Percentiles rank a stretch among this genome's conserved stretches.
These are phyloP conservation scores for Apodemus speciosus DNA, from an alignment of 2,113 vertebrate genomes.

Conservation along the genomic window DNA sequence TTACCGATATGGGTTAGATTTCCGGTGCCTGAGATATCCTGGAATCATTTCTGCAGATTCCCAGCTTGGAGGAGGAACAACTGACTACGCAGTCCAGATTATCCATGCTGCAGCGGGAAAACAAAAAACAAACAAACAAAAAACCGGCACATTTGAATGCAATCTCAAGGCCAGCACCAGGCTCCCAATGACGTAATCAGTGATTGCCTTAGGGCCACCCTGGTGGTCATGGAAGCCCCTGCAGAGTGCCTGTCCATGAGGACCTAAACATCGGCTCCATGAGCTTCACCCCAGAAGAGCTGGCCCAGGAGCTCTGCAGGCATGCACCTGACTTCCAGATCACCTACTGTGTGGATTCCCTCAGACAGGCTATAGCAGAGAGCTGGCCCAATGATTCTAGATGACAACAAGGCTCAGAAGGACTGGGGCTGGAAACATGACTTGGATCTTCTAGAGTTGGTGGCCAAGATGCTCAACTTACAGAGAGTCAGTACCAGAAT, in stretches of 20 bases:
- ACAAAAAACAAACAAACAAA: too few species aligned
- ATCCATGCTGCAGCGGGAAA: conserved; percentile 95
- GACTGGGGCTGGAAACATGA: conserved; percentile 98
- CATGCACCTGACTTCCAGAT: conserved; percentile 93
- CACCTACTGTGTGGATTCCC: conserved; percentile 89
- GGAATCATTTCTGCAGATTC: conserved; percentile 97
- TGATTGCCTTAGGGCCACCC: conserved; percentile 94
- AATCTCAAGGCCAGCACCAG: conserved; percentile 90
- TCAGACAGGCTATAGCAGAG: conserved; percentile 95
- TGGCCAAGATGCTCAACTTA: conserved; percentile 93
- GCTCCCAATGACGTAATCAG: conserved; percentile 99
- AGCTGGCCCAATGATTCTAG: conserved; percentile 98
- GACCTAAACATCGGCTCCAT: conserved; percentile 97
- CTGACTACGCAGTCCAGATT: conserved; percentile 96
- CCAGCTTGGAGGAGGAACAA: conserved; percentile 95
- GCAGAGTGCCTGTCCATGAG: conserved; percentile 91
- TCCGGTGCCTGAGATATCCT: conserved; percentile 96
- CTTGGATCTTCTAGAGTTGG: conserved; percentile 94
- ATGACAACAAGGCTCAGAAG: conserved; percentile 92
- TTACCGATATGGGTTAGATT: conserved; percentile 95
- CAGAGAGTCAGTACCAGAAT: conserved; percentile 85
- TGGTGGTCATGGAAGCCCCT: conserved; percentile 94
- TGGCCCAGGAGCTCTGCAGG: conserved; percentile 92
- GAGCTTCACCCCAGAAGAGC: conserved; percentile 96
- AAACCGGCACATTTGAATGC: conserved; percentile 93